Base-by-base conservation (phyloP, 2,888 invertebrate species). In the Phrixothrix hirtus region DNA sequence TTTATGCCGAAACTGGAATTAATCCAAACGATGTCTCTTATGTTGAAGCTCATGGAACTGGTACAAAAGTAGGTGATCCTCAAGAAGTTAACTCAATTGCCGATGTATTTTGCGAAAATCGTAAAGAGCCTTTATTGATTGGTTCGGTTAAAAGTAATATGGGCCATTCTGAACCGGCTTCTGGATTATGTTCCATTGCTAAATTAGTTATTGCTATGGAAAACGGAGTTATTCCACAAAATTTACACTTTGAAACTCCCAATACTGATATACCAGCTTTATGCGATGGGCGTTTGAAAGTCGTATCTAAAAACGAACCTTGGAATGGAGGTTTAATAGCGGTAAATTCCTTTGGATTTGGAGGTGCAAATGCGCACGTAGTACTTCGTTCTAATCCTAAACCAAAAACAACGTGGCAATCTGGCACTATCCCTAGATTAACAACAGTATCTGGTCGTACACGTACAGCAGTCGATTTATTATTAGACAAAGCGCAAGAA, bases 111-210 rank as follows among this genome's bases (percentile, higher is more conserved):
- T 95, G 95, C 77, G 85, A 87, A 72, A 86, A 86, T 57, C 84
- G 95, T 35, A 79, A 81, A 51, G 77, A 77, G 17, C 95, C 97
- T 3, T 80, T 99, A 34, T 77, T 96, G 31, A 86, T 99, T 67
- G 98, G 98, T 11, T 96, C 97, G 0, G 92, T 97, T 0, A 99
- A 99, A 75, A 95, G 95, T 13, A 99, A 98, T 78, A 96, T 98
- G 95, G 98, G 98, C 1, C 98, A 99, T 74, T 88, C 96, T 2
- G 98, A 99, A 77, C 93, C 96, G 0, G 90, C 90, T 1, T 92
- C 92, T 32, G 95, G 95, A 15, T 79, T 97, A 14, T 92, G 94
- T 70, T 89, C 95, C 1, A 79, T 97, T 58, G 92, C 93, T 7
- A 97, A 97, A 77, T 83, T 95, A 43, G 75, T 98, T 13, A 85